Evolutionary conservation across 2,888 invertebrate genomes (phyloP).

Genomic region (Polydrusus tereticollis): DNA sequence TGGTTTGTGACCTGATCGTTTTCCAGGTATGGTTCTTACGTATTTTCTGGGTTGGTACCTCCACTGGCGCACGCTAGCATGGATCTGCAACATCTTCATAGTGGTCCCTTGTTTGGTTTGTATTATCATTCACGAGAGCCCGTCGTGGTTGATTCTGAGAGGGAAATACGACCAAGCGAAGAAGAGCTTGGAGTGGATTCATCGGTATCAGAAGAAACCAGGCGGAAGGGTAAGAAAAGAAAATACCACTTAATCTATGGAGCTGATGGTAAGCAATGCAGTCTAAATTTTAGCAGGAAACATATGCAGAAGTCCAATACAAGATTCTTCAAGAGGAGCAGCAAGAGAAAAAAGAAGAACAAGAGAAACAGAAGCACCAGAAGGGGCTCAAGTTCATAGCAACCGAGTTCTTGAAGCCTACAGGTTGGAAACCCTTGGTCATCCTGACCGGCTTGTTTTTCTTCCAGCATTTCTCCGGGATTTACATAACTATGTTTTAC

Average conservation of each 20-base stretch:
- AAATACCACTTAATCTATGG: too few relatives aligned
- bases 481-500: constrained; percentile 75
- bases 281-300: not conserved
- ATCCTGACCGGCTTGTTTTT: constrained; percentile 71
- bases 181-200: constrained; percentile 69
- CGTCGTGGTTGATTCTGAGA: constrained; percentile 72
- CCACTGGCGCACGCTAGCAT: constrained; percentile 71
- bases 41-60: constrained; percentile 71
- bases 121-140: constrained; percentile 72
- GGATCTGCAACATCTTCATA: constrained; percentile 70
- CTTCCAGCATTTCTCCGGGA: constrained; percentile 73
- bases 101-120: constrained; percentile 69
- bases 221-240: constrained; percentile 57
- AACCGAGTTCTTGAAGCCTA: constrained; percentile 69
- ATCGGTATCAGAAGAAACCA: constrained; percentile 65
- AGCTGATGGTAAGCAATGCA: too few relatives aligned
- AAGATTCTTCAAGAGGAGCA: constrained; percentile 69
- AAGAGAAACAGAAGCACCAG: constrained; percentile 53
- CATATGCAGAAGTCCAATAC: constrained; percentile 69
- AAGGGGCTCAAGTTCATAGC: constrained; percentile 62
- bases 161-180: constrained; percentile 70
- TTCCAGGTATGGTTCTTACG: constrained; percentile 52
- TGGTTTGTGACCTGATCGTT: not conserved
- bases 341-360: constrained; percentile 65
- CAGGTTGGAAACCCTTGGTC: constrained; percentile 72